phyloP scores from a whole-genome alignment of 2,113 vertebrate genomes.

The Semnornis frantzii region DNA sequence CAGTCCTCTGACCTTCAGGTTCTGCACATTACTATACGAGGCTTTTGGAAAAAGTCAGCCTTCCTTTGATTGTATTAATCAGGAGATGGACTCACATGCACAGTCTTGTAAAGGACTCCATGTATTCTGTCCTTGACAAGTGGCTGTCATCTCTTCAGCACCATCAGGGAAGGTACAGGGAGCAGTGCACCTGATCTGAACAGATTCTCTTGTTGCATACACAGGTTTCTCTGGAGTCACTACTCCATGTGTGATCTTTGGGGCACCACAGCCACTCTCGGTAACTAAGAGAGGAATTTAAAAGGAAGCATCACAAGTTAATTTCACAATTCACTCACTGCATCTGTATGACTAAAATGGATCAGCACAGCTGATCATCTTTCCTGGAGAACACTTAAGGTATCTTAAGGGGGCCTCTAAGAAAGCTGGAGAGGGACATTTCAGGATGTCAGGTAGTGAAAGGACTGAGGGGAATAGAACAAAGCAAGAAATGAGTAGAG shows the following conservation, averaged over 20 bases:
- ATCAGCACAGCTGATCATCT: neutral
- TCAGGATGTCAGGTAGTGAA: no score
- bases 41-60: neutral
- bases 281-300: rapidly evolving
- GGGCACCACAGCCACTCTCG: neutral
- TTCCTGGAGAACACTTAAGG: neutral
- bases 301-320: neutral
- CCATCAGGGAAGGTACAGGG: neutral
- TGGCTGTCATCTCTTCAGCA: neutral
- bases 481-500: no score
- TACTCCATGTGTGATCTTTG: rapidly evolving
- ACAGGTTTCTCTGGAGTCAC: rapidly evolving
- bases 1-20: neutral
- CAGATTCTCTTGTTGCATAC: neutral
- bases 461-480: no score
- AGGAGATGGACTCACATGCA: neutral
- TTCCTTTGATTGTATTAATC: neutral
- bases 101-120: neutral
- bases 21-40: neutral
- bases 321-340: neutral
- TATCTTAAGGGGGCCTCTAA: no score
- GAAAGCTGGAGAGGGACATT: no score
- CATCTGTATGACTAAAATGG: neutral
- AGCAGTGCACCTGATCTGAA: neutral
- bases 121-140: neutral